Conservation (phyloP, 2,113 vertebrate genomes). For the Rissa tridactyla region DNA sequence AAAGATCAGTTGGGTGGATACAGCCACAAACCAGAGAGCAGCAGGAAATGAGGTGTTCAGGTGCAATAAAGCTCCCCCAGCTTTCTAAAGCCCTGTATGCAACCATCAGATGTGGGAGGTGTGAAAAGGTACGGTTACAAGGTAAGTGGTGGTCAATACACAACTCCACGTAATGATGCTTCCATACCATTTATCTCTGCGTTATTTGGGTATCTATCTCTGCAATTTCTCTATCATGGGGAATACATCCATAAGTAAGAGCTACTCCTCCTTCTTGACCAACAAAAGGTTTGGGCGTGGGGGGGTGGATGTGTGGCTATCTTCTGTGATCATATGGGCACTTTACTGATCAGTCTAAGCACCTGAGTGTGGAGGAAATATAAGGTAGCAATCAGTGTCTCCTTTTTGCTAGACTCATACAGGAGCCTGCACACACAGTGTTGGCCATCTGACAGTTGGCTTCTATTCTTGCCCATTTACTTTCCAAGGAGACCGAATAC, state of each 20-base stretch:
- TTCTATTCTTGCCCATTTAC: neutral
- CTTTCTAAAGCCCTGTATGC: neutral
- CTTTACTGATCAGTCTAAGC: neutral
- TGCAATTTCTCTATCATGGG: neutral
- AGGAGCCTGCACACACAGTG: neutral
- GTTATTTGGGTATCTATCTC: neutral
- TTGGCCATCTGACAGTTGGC: neutral
- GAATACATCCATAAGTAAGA: neutral
- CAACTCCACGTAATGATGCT: neutral
- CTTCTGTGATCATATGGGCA: neutral
- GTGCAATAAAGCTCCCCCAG: neutral
- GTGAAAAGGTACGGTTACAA: neutral
- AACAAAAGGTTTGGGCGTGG: neutral
- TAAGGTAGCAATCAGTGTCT: neutral
- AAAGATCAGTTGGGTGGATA: neutral
- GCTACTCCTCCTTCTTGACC: neutral
- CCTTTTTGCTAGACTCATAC: neutral
- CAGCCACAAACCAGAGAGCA: neutral
- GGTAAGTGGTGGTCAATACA: neutral
- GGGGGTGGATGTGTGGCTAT: no score
- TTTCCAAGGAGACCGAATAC: neutral
- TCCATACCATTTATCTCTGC: neutral
- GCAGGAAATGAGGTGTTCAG: neutral
- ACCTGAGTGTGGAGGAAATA: neutral
- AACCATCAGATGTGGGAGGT: neutral